Percentiles rank a stretch among this genome's conserved stretches.
Evolutionary conservation across 2,797 vertebrate genomes (phyloP).

Genomic region (Nannoperca australis): DNA sequence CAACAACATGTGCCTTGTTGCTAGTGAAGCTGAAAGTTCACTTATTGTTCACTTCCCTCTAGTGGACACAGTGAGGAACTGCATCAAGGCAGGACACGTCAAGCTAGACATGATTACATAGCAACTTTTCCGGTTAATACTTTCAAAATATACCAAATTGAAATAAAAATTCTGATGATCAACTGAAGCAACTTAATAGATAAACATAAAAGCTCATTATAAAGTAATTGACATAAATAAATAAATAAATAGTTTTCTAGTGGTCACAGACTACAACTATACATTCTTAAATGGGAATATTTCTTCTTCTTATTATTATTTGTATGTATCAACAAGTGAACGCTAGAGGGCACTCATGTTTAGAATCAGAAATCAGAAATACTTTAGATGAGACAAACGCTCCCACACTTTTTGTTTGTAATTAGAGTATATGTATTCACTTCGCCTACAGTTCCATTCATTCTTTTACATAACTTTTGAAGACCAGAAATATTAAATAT

Average conservation of each 20-base stretch:
- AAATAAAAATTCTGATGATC: neutral
- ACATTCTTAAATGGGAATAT: neutral
- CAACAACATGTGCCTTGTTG: neutral
- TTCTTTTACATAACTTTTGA: neutral
- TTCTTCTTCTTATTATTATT: neutral
- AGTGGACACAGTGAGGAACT: neutral
- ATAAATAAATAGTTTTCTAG: neutral
- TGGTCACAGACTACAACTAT: neutral
- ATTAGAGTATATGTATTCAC: neutral
- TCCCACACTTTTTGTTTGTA: neutral
- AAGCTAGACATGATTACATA: neutral
- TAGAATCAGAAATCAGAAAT: too few relatives aligned
- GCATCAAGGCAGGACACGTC: neutral
- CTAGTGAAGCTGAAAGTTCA: neutral
- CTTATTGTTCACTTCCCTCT: conserved; percentile 8
- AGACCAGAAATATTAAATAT: neutral
- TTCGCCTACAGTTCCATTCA: neutral
- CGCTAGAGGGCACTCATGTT: neutral
- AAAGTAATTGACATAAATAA: neutral
- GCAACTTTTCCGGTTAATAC: neutral
- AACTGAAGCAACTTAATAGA: too few relatives aligned
- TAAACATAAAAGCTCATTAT: neutral
- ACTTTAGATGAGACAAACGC: neutral
- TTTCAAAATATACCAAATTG: neutral
- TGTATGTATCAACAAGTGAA: neutral